phyloP scores from a whole-genome alignment of 2,888 invertebrate genomes.

The Iphiclides podalirius region DNA sequence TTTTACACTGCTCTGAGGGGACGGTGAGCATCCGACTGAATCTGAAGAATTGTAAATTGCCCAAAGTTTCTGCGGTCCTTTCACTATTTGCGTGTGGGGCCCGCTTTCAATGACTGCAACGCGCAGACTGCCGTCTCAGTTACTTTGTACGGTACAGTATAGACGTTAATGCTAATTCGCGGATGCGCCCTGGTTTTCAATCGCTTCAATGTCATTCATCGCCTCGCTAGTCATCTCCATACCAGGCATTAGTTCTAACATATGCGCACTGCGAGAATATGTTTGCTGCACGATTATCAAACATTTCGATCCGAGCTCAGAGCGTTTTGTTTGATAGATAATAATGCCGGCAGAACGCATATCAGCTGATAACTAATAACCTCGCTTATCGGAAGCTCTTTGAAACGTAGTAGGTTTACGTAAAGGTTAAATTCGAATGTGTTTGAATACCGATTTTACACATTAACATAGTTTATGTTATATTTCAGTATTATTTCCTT shows the following conservation, averaged over 20 bases:
- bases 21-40: too few relatives aligned
- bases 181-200: constrained; percentile 69
- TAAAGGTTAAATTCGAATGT: constrained; percentile 1
- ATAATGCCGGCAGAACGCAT: constrained; percentile 2
- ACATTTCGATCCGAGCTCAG: too few relatives aligned
- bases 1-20: too few relatives aligned
- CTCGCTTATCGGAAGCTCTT: constrained; percentile 8
- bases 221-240: constrained; percentile 26
- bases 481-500: too few relatives aligned
- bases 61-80: constrained; percentile 12
- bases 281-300: constrained; percentile 16
- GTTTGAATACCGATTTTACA: too few relatives aligned
- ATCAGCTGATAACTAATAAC: constrained; percentile 14
- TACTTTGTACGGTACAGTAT: constrained; percentile 49
- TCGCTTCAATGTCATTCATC: constrained; percentile 33
- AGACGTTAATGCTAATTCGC: constrained; percentile 57
- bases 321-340: constrained; percentile 9
- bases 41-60: constrained; percentile 18
- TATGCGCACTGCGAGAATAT: constrained; percentile 28
- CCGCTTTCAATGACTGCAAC: constrained; percentile 13
- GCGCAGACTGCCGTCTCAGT: constrained; percentile 14
- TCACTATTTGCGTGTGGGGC: not conserved
- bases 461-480: too few relatives aligned
- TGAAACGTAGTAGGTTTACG: constrained; percentile 1
- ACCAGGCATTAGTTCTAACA: constrained; percentile 25